These are phyloP conservation scores for Damaliscus lunatus DNA, from an alignment of 2,113 vertebrate species.

Conservation along the genomic window DNA sequence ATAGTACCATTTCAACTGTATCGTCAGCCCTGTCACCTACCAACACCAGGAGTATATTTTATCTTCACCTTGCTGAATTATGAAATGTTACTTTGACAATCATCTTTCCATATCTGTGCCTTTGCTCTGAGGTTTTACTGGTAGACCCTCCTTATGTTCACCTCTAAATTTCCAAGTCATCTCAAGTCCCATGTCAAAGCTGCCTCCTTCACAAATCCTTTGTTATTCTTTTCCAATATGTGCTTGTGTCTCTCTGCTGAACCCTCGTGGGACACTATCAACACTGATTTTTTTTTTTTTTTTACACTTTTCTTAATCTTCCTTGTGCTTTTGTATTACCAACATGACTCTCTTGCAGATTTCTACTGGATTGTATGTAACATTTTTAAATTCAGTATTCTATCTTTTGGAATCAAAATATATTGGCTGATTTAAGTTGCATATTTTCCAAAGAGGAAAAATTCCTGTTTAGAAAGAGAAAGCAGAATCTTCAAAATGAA, in stretches of 20 bases:
- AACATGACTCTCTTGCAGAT: neutral
- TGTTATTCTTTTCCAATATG: neutral
- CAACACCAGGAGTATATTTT: neutral
- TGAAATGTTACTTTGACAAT: neutral
- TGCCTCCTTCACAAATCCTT: neutral
- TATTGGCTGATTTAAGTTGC: neutral
- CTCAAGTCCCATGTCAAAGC: neutral
- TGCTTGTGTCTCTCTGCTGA: neutral
- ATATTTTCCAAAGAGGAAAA: neutral
- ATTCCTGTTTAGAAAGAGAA: neutral
- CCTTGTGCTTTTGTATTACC: neutral
- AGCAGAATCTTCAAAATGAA: neutral
- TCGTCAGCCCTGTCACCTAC: neutral
- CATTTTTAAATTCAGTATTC: neutral
- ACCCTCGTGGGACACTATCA: neutral
- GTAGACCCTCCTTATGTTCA: neutral
- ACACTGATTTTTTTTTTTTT: neutral
- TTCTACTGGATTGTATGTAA: neutral
- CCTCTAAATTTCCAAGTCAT: neutral
- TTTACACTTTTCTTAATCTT: neutral
- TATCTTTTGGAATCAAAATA: neutral
- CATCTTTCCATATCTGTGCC: neutral
- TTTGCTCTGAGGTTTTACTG: neutral
- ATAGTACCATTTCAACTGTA: neutral
- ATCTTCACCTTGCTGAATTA: neutral